Percentiles rank a stretch among this genome's conserved stretches.
Conservation (phyloP, 2,113 vertebrate species). For the Pollachius pollachius region DNA sequence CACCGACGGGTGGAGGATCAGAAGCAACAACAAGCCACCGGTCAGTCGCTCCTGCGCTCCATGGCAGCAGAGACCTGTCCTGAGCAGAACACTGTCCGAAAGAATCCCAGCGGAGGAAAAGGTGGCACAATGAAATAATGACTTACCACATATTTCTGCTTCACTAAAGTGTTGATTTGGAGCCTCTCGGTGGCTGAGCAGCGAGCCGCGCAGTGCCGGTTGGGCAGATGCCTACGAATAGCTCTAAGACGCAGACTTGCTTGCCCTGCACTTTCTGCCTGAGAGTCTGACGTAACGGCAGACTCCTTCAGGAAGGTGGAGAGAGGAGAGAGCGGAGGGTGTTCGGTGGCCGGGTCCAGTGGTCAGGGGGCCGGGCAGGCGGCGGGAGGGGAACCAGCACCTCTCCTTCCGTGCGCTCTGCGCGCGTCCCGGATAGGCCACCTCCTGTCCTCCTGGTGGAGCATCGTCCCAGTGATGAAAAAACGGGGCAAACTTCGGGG, state of each 20-base stretch:
- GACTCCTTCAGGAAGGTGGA: constrained; percentile 69
- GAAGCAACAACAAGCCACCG: constrained; percentile 35
- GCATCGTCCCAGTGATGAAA: not conserved
- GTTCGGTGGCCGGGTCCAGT: constrained; percentile 23
- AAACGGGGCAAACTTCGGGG: not conserved
- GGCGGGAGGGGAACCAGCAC: constrained; percentile 37
- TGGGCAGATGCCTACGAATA: constrained; percentile 72
- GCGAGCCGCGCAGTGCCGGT: constrained; percentile 65
- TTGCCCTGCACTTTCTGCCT: constrained; percentile 68
- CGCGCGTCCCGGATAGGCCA: constrained; percentile 34
- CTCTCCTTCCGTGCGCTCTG: constrained; percentile 42
- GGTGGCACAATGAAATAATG: constrained; percentile 33
- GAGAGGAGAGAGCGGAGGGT: constrained; percentile 53
- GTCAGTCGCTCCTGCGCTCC: constrained; percentile 54
- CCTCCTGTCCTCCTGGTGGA: too few relatives aligned
- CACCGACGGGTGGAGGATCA: constrained; percentile 38
- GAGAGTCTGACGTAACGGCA: constrained; percentile 73
- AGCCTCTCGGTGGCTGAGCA: constrained; percentile 53
- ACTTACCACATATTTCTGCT: constrained; percentile 69
- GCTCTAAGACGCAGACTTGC: constrained; percentile 71
- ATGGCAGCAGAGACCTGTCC: constrained; percentile 66
- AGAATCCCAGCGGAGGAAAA: constrained; percentile 42
- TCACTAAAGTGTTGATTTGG: constrained; percentile 49
- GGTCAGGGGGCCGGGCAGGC: constrained; percentile 16
- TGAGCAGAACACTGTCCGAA: constrained; percentile 53